phyloP scores from a whole-genome alignment of 2,113 vertebrate species.

The Laticauda colubrina region DNA sequence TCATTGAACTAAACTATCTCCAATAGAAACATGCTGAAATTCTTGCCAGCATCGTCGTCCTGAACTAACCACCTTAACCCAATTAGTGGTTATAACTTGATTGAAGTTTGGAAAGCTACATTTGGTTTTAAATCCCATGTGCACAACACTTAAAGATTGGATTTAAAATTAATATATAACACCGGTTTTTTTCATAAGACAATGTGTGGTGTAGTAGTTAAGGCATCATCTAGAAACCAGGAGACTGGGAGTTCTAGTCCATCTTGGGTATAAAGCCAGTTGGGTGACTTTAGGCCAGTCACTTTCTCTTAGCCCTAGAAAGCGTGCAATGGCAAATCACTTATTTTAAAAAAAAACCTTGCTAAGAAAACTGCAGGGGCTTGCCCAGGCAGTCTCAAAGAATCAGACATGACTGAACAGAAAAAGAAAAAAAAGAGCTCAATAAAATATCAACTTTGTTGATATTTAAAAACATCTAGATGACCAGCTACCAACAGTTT shows the following conservation, averaged over 20 bases:
- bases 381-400: background rate
- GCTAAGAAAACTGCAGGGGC: background rate
- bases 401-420: background rate
- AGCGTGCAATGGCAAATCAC: background rate
- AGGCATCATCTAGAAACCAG: background rate
- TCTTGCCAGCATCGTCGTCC: constrained; percentile 26
- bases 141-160: background rate
- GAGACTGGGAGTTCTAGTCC: background rate
- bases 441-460: background rate
- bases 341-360: background rate
- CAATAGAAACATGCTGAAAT: constrained; percentile 54
- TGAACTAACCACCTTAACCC: background rate
- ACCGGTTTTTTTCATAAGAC: background rate
- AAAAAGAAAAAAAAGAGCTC: background rate
- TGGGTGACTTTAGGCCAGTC: background rate
- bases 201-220: background rate
- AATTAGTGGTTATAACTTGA: background rate
- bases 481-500: background rate
- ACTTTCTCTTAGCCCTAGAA: background rate
- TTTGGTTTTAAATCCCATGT: background rate
- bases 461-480: background rate
- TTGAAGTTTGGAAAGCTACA: background rate
- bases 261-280: background rate
- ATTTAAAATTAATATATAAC: background rate
- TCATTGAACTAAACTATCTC: constrained; percentile 56